Conservation (phyloP, 1,140 invertebrate species). For the Holotrichia oblita region DNA sequence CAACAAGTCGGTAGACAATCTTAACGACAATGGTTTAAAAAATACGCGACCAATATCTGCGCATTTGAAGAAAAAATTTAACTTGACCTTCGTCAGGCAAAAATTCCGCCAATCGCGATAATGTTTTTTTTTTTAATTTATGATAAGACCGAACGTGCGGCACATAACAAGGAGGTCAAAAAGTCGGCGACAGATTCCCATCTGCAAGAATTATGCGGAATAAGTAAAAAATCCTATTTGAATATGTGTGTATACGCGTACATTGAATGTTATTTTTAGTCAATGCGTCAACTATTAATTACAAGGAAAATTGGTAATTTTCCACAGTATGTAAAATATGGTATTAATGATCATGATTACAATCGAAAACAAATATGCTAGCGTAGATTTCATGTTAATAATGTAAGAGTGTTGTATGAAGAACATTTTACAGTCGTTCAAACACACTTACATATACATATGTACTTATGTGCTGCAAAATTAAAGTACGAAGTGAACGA, state of each 20-base stretch:
- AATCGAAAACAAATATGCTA: conserved; percentile 4
- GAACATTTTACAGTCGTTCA: too few relatives aligned
- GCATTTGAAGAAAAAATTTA: not conserved
- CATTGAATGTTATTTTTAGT: conserved; percentile 2
- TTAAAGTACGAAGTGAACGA: too few relatives aligned
- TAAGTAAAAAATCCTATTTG: not conserved
- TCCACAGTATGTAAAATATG: not conserved
- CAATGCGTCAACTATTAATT: conserved; percentile 16
- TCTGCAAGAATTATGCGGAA: not conserved
- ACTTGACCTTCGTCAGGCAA: not conserved
- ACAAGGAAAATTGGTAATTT: not conserved
- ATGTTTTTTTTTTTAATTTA: not conserved
- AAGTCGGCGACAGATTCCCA: not conserved
- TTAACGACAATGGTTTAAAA: not conserved
- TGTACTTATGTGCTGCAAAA: too few relatives aligned
- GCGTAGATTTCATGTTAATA: not conserved
- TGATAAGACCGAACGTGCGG: not conserved
- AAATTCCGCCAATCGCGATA: not conserved
- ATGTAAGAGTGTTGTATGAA: not conserved
- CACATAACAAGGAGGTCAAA: not conserved
- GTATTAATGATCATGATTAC: not conserved
- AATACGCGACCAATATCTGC: not conserved
- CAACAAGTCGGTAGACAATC: too few relatives aligned
- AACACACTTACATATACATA: too few relatives aligned
- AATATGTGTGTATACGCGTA: not conserved